Base-by-base conservation (phyloP, 2,797 vertebrate species). In the Chaetodon trifasciatus region DNA sequence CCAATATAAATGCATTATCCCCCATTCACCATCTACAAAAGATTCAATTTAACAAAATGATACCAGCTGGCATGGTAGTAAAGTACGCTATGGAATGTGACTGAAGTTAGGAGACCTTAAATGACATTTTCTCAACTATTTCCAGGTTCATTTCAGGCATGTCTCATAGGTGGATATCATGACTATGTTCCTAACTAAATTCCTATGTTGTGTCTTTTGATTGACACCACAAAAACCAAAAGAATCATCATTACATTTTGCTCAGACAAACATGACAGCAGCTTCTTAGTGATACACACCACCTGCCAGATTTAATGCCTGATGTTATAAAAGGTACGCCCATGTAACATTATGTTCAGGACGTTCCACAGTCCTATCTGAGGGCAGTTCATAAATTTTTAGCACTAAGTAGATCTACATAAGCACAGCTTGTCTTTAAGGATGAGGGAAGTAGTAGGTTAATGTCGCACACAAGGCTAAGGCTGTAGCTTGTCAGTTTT, bases 291-390 rank as follows among this genome's bases (percentile, higher is more conserved):
- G 47, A 73, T 60, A 57, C 65, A 62, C 69, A 49, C 47, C 46
- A 49, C 60, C 28, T 3, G 28, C 19, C 57, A 70, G 8, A 83
- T 87, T 79, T 73, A 71, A 57, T 24, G 37, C 49, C 60, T 73
- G 62, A 12, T 76, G 70, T 61, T 50, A 75, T 88, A 73, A 76
- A 77, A 75, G 40, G 40, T 53, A 53, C 32, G 58, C 40, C 60
- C 70, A 7, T 75, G 69, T 87, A 50, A 79, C 76, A 65, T 82
- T 17, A 53, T 81, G 83, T 86, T 78, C 82, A 82, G 76, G 76
- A 79, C 73, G 77, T 79, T 86, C 71, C 78, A 67, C 66, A 80
- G 52, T 69, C 82, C 56, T 86, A 82, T 65, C 72, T 40, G 10
- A 53, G 52, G 72, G 68, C 55, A 82, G 74, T 85, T 86, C 66